Percentiles rank a stretch among this genome's conserved stretches.
Evolutionary conservation across 2,797 vertebrate genomes (phyloP).

Genomic region (Muraenolepis orangiensis): DNA sequence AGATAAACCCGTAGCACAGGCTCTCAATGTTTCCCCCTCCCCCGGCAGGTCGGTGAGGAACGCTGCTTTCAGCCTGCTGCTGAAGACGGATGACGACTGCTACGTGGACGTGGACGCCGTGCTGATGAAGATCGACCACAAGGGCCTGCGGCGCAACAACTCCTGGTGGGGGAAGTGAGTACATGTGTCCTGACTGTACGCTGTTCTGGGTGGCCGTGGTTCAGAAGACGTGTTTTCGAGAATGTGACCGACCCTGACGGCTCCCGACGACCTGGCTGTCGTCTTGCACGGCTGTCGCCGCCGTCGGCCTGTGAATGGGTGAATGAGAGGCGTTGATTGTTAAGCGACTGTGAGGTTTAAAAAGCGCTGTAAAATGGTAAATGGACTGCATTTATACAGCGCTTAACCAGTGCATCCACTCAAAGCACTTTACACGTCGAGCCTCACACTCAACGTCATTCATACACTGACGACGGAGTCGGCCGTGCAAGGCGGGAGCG

Average conservation of each 20-base stretch:
- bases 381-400: no score
- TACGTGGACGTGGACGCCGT: conserved; percentile 90
- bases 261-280: neutral
- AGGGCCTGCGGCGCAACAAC: conserved; percentile 79
- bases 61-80: conserved; percentile 83
- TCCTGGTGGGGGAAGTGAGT: conserved; percentile 99
- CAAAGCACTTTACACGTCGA: no score
- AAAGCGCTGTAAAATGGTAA: neutral
- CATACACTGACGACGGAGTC: no score
- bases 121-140: conserved; percentile 83
- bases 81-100: conserved; percentile 98
- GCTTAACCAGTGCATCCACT: no score
- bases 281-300: neutral
- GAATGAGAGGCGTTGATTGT: neutral
- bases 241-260: no score
- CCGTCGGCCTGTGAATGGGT: neutral
- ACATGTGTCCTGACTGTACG: neutral
- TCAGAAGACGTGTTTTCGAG: no score
- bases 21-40: conserved; percentile 18
- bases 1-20: conserved; percentile 44
- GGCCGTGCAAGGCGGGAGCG: no score
- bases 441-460: no score
- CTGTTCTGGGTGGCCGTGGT: no score
- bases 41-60: conserved; percentile 83
- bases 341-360: neutral